phyloP scores from a whole-genome alignment of 2,113 vertebrate genomes.

The Lipotes vexillifer region DNA sequence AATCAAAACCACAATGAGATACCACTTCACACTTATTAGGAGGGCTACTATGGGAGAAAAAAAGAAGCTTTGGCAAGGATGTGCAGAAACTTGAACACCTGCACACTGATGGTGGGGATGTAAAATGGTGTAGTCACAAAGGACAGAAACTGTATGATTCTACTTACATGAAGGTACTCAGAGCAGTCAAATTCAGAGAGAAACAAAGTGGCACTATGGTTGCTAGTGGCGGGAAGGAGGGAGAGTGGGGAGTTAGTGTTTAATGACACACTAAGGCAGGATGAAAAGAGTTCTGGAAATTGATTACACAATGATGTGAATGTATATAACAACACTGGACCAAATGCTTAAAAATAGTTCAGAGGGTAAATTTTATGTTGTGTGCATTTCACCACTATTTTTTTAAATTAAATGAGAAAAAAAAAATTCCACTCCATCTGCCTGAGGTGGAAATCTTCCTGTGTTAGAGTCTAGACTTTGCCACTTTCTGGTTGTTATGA shows the following conservation, averaged over 20 bases:
- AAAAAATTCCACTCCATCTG: not conserved
- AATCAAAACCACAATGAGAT: not conserved
- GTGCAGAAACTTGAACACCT: not conserved
- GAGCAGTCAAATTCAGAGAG: not conserved
- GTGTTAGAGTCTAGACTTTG: not conserved
- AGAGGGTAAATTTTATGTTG: not conserved
- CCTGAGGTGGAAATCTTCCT: not conserved
- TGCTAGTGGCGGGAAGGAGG: not conserved
- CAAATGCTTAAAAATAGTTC: rapidly evolving
- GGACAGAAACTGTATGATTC: not conserved
- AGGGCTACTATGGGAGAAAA: not conserved
- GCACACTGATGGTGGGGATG: not conserved
- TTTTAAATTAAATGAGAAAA: not conserved
- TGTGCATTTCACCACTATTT: not conserved
- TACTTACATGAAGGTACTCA: not conserved
- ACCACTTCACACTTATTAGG: not conserved
- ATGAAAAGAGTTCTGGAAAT: not conserved
- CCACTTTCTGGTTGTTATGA: not conserved
- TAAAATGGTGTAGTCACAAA: not conserved
- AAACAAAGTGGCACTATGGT: not conserved
- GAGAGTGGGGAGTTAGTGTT: not conserved
- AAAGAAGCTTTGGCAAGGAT: not conserved
- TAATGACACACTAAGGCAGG: not conserved
- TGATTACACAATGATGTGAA: not conserved
- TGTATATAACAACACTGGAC: not conserved